Conservation (phyloP, 2,797 vertebrate species). For the Diplodus sargus region DNA sequence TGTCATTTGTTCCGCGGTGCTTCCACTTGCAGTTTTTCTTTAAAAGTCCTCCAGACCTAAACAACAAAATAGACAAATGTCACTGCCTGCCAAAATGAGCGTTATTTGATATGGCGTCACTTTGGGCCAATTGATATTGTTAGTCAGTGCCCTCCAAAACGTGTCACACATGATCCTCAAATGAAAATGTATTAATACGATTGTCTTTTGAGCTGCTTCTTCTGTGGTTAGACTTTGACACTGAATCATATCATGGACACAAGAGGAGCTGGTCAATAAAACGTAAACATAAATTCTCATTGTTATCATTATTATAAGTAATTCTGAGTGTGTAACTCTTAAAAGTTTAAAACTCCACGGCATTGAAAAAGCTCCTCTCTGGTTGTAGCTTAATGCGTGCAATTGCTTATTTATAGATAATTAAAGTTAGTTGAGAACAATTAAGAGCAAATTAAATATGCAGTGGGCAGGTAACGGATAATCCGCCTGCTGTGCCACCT, state of each 20-base stretch:
- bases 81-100: no score
- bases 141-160: neutral
- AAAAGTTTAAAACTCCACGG: neutral
- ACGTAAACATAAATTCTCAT: no score
- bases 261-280: no score
- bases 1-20: no score
- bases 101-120: neutral
- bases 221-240: no score
- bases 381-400: conserved; percentile 44
- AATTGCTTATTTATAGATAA: conserved; percentile 68
- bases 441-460: conserved; percentile 74
- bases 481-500: conserved; percentile 67
- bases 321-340: neutral
- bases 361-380: conserved; percentile 13
- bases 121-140: neutral
- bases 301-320: no score
- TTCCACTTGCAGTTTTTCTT: no score
- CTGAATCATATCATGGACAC: no score
- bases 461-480: conserved; percentile 78
- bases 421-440: conserved; percentile 74
- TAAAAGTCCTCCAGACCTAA: no score
- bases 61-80: no score
- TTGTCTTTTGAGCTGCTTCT: neutral
- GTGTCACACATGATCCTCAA: neutral
- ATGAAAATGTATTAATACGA: neutral